Evolutionary conservation across 2,797 vertebrate species (phyloP).

Genomic region (Danio tinwini): DNA sequence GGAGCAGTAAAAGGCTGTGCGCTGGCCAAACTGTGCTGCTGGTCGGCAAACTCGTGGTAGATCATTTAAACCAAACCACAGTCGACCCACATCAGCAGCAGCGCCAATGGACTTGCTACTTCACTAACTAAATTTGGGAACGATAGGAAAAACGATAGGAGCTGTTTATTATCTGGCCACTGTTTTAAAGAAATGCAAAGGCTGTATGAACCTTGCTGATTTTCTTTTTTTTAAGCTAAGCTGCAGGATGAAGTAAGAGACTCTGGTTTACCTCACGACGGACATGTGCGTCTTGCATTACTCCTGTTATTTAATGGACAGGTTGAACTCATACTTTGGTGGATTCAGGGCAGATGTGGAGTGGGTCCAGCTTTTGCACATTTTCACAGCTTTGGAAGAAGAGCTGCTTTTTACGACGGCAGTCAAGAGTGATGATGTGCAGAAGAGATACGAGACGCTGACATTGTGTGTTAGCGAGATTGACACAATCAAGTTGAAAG

Average conservation of each 20-base stretch:
- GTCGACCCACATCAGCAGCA: conserved; percentile 42
- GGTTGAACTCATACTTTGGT: conserved; percentile 36
- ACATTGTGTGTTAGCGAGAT: too few species aligned
- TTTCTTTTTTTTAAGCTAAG: neutral
- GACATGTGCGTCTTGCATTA: conserved; percentile 43
- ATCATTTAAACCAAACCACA: conserved; percentile 60
- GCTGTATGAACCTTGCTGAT: neutral
- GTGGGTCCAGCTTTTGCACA: conserved; percentile 46
- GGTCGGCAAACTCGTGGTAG: conserved; percentile 67
- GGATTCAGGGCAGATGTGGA: conserved; percentile 45
- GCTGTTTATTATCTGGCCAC: conserved; percentile 29
- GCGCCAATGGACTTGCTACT: conserved; percentile 7
- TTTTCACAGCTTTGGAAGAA: conserved; percentile 37
- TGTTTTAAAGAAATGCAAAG: conserved; percentile 5
- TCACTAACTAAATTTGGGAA: conserved; percentile 23
- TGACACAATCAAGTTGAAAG: too few species aligned
- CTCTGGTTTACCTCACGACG: conserved; percentile 42
- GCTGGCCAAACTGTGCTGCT: conserved; percentile 71
- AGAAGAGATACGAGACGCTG: neutral
- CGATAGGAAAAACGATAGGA: conserved; percentile 21
- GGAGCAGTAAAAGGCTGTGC: conserved; percentile 70
- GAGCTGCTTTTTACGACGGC: conserved; percentile 40
- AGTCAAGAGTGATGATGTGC: conserved; percentile 2
- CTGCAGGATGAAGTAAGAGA: conserved; percentile 27
- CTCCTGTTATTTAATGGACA: conserved; percentile 34